Evolutionary conservation across 1,140 invertebrate species (phyloP).

Genomic region (Bombus superbus): DNA sequence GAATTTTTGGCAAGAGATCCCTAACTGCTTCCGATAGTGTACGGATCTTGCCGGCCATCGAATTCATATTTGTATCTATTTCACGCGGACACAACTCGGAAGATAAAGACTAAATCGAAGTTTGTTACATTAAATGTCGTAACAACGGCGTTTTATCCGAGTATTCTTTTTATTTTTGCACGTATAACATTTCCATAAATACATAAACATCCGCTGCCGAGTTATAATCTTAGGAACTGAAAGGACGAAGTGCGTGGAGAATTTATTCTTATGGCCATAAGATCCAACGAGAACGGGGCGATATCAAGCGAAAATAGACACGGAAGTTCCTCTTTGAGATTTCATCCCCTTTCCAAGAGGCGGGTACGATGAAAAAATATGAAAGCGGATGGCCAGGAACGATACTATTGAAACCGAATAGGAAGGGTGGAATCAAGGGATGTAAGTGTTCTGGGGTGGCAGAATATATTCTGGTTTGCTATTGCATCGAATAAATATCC

Average conservation of each 20-base stretch:
- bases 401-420: conserved; percentile 37
- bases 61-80: neutral
- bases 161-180: neutral
- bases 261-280: neutral
- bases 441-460: neutral
- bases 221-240: neutral
- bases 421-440: conserved; percentile 19
- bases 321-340: conserved; percentile 23
- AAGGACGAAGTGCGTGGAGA: too few species aligned
- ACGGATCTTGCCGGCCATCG: too few species aligned
- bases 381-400: neutral
- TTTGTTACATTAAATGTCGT: neutral
- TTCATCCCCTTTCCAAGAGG: conserved; percentile 20
- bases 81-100: too few species aligned
- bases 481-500: neutral
- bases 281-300: neutral
- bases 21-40: too few species aligned
- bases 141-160: neutral
- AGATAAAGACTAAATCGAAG: too few species aligned
- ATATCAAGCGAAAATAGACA: conserved; percentile 7
- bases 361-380: conserved; percentile 36
- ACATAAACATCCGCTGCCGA: neutral
- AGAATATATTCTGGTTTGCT: neutral
- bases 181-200: neutral
- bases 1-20: too few species aligned